Percentiles rank a stretch among this genome's conserved stretches.
phyloP scores from a whole-genome alignment of 2,888 invertebrate species.

The Tenthredo distinguenda region DNA sequence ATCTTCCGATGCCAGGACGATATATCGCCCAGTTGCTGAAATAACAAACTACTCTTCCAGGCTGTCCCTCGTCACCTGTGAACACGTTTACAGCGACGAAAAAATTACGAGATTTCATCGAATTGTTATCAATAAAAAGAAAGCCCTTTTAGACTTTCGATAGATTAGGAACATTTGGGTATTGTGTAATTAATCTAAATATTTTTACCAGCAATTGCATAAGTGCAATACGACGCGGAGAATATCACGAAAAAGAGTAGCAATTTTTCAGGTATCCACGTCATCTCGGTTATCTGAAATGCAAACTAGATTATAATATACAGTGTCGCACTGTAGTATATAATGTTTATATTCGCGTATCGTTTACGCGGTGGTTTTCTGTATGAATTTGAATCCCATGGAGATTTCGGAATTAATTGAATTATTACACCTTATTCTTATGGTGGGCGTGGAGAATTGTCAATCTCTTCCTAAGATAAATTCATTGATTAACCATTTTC shows the following conservation, averaged over 20 bases:
- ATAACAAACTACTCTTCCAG: slow-evolving; percentile 81
- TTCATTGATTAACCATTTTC: neutral
- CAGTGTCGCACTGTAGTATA: neutral
- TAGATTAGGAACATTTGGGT: neutral
- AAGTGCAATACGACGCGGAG: slow-evolving; percentile 51
- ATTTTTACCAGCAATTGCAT: slow-evolving; percentile 60
- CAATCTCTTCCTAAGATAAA: neutral
- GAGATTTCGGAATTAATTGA: neutral
- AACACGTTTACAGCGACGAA: slow-evolving; percentile 12
- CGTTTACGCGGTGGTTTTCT: neutral
- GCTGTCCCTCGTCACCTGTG: slow-evolving; percentile 58
- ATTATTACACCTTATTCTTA: neutral
- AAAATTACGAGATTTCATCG: neutral
- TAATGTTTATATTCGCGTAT: neutral
- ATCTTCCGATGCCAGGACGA: slow-evolving; percentile 89
- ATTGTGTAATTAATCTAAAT: neutral
- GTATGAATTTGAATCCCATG: neutral
- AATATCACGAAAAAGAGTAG: slow-evolving; percentile 58
- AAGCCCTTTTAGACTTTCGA: neutral
- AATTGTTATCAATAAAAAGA: neutral
- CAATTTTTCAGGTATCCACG: slow-evolving; percentile 57
- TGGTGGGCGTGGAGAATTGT: neutral
- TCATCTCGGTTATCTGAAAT: slow-evolving; percentile 58
- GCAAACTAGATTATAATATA: neutral
- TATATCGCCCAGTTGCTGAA: slow-evolving; percentile 93